phyloP scores from a whole-genome alignment of 2,797 vertebrate genomes.

The Ctenosaura bakeri region DNA sequence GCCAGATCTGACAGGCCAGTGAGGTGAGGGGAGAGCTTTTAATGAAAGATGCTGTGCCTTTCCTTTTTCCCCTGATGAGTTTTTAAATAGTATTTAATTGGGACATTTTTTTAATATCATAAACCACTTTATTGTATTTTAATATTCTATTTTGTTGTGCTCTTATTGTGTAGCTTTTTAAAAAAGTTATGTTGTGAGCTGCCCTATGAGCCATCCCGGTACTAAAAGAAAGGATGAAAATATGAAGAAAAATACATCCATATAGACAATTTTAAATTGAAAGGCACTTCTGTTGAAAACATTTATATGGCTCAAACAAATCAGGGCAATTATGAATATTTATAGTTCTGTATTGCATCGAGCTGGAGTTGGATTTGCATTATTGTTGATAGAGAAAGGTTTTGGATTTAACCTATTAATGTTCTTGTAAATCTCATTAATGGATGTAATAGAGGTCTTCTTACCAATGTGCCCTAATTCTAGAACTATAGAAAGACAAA shows the following conservation, averaged over 20 bases:
- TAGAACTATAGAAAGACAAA: slow-evolving; percentile 63
- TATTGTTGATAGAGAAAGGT: slow-evolving; percentile 58
- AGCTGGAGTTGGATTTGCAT: slow-evolving; percentile 64
- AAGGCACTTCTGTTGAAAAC: slow-evolving; percentile 33
- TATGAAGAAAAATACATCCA: neutral
- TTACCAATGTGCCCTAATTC: slow-evolving; percentile 68
- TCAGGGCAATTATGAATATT: slow-evolving; percentile 57
- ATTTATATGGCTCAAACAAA: slow-evolving; percentile 43
- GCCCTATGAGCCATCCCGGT: too few relatives aligned
- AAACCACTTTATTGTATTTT: too few relatives aligned
- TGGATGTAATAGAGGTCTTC: slow-evolving; percentile 62
- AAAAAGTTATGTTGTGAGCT: too few relatives aligned
- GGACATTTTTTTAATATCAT: too few relatives aligned
- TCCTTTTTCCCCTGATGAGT: neutral
- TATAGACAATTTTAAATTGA: neutral
- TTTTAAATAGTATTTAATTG: neutral
- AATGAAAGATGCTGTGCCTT: neutral
- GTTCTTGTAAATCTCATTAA: slow-evolving; percentile 74
- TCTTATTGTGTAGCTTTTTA: too few relatives aligned
- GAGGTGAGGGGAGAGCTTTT: neutral
- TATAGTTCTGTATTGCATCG: slow-evolving; percentile 61
- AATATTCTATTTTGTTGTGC: too few relatives aligned
- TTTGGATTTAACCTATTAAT: slow-evolving; percentile 71
- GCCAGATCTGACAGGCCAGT: too few relatives aligned
- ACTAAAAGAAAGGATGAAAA: too few relatives aligned